Evolutionary conservation across 2,797 vertebrate species (phyloP), one percentile per base, ranked within the genome.

Genomic region (Poecilia picta): DNA sequence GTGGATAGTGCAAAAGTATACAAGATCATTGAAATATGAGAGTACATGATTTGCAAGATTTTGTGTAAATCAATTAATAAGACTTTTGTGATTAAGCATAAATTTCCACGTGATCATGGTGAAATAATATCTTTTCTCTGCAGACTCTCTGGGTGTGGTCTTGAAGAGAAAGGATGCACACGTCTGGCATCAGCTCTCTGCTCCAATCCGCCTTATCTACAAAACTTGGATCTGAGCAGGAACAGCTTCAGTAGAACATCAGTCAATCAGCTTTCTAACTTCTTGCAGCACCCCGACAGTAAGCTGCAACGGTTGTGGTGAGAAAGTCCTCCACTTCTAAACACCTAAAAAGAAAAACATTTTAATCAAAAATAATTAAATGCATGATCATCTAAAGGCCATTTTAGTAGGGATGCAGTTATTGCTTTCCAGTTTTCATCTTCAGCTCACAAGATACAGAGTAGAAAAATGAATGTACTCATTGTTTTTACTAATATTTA

Each of bases 211-310:
- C 49, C 68, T 33, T 74, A 73, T 8, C 31, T 83, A 59, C 78
- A 79, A 41, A 59, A 59, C 55, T 59, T 59, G 55, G 55, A 59
- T 59, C n/a, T 59, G 4, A 59, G 55, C 55, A 59, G 18, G 55
- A 83, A 79, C 57, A 13, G 11, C 13, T 4, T 79, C 5, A 28
- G 31, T 55, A 43, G 3, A 10, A 11, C 23, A 25, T 31, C 28
- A 13, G 31, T 68, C 0, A 0, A 12, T 73, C 28, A 13, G 11
- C 74, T 83, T 57, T 73, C 16, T 41, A 36, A 6, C 57, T 73
- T 83, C 39, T 74, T 83, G 74, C 79, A 7, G 74, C 55, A 73
- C 36, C 81, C 64, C 6, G 74, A 47, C 73, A 79, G 74, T n/a
- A 55, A 76, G 68, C 47, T 83, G 41, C 53, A 83, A 25, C 62